phyloP scores from a whole-genome alignment of 2,113 vertebrate species.

The Melanerpes formicivorus region DNA sequence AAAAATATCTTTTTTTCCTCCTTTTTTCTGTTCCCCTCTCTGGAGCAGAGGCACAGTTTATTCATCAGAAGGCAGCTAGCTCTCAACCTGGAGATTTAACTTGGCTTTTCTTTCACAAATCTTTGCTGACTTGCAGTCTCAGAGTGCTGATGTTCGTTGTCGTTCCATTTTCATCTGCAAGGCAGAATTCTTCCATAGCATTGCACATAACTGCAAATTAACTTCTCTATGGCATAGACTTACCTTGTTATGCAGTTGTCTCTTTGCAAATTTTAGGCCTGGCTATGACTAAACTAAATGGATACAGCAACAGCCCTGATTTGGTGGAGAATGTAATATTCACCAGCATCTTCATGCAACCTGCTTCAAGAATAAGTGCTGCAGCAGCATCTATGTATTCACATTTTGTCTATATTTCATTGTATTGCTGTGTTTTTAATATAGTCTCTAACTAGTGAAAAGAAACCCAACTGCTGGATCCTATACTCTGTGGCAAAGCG shows the following conservation, averaged over 20 bases:
- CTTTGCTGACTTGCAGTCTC: background rate
- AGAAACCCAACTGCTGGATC: background rate
- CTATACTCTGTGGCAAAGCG: background rate
- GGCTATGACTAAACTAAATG: background rate
- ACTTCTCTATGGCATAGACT: background rate
- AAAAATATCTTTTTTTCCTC: background rate
- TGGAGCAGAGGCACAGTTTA: background rate
- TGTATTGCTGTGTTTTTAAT: background rate
- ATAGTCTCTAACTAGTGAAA: background rate
- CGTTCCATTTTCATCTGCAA: background rate
- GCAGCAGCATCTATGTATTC: background rate
- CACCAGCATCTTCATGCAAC: background rate
- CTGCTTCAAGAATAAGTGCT: background rate
- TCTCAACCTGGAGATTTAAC: background rate
- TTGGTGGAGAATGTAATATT: background rate
- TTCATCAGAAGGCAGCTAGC: background rate
- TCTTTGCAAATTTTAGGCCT: background rate
- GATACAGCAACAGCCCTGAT: background rate
- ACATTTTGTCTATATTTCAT: background rate
- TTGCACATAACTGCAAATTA: background rate
- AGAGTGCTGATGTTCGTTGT: constrained; percentile 1
- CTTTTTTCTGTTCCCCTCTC: background rate
- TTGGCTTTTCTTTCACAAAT: background rate
- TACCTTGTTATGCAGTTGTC: background rate
- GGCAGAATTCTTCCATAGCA: background rate